A percentile compares a stretch with the other conserved stretches of the same genome.
phyloP scores from a whole-genome alignment of 2,113 vertebrate genomes.

The Neotragus pygmaeus region DNA sequence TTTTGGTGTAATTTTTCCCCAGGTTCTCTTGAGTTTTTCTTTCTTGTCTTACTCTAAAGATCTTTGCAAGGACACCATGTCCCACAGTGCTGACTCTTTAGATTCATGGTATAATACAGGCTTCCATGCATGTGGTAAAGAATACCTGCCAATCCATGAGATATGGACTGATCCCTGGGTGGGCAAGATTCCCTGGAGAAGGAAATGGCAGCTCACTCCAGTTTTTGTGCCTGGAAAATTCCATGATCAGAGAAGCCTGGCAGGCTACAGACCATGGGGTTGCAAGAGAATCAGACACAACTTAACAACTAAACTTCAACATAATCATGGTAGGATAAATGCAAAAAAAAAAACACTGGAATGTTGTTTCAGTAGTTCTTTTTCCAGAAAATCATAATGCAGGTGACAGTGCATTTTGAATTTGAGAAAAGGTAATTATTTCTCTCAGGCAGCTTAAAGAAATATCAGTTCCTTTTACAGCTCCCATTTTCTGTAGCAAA shows the following conservation, averaged over 20 bases:
- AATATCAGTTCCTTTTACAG: not conserved
- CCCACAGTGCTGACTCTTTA: not conserved
- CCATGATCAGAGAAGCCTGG: not conserved
- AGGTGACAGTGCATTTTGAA: not conserved
- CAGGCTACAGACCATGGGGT: not conserved
- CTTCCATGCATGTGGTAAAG: not conserved
- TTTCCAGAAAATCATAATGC: not conserved
- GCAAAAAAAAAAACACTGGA: not conserved
- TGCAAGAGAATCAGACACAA: not conserved
- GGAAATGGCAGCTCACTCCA: not conserved
- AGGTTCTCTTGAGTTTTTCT: not conserved
- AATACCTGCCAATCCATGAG: not conserved
- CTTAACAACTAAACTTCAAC: not conserved
- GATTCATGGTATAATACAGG: not conserved
- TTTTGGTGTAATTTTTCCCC: not conserved
- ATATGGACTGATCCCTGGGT: not conserved
- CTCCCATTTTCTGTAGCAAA: not conserved
- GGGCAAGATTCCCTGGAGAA: not conserved
- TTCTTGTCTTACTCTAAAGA: not conserved
- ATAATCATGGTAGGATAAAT: not conserved
- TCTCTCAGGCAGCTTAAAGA: not conserved
- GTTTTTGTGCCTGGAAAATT: not conserved
- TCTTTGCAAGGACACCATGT: not conserved
- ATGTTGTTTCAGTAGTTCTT: not conserved
- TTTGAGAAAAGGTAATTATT: not conserved